Conservation (phyloP, 1,140 invertebrate species). For the Listronotus bonariensis region DNA sequence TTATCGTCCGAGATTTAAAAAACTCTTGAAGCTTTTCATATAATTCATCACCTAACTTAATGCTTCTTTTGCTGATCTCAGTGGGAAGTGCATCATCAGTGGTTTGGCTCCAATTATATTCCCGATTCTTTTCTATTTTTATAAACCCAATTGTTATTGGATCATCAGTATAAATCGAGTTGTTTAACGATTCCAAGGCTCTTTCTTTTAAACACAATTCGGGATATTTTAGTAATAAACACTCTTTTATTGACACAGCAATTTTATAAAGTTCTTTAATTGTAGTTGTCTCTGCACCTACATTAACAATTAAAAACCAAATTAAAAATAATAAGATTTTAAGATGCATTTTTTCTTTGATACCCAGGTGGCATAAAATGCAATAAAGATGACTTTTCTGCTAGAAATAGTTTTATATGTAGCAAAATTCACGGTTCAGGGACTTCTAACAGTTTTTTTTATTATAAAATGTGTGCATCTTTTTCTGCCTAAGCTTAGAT, state of each 20-base stretch:
- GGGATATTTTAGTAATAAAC: conserved; percentile 50
- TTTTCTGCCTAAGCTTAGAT: background rate
- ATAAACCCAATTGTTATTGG: conserved; percentile 62
- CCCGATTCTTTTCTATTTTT: conserved; percentile 60
- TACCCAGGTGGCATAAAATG: conserved; percentile 4
- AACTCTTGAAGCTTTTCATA: conserved; percentile 50
- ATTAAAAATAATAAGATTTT: background rate
- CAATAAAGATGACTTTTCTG: conserved; percentile 20
- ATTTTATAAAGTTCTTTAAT: conserved; percentile 38
- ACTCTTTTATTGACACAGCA: conserved; percentile 49
- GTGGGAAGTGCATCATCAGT: conserved; percentile 34
- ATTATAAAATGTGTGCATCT: conserved; percentile 11
- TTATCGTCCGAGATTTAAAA: conserved; percentile 50
- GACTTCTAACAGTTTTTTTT: conserved; percentile 33
- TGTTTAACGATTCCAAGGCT: conserved; percentile 61
- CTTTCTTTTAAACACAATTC: conserved; percentile 62
- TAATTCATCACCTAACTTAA: conserved; percentile 49
- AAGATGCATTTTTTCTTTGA: conserved; percentile 18
- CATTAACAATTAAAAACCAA: background rate
- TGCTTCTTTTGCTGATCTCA: conserved; percentile 42
- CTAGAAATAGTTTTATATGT: conserved; percentile 33
- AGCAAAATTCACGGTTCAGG: conserved; percentile 24
- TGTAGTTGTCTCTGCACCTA: conserved; percentile 15
- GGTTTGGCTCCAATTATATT: conserved; percentile 44
- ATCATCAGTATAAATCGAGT: conserved; percentile 61